These are phyloP conservation scores for Pollenia labialis DNA, from an alignment of 2,888 invertebrate genomes.

Conservation along the genomic window DNA sequence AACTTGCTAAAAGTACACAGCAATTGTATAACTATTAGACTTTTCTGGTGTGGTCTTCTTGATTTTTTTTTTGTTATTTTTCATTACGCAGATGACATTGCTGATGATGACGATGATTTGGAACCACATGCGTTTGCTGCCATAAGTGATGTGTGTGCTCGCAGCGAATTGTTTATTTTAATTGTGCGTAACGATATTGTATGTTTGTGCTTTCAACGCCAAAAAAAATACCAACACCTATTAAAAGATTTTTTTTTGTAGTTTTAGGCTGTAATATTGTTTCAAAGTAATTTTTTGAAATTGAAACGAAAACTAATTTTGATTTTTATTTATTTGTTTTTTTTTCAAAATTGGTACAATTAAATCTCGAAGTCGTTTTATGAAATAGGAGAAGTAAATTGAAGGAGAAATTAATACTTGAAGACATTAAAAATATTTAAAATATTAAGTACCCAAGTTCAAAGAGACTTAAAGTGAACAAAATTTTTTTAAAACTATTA, in stretches of 20 bases:
- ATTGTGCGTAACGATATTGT: constrained; percentile 72
- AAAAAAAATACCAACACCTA: constrained; percentile 13
- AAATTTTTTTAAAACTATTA: no score
- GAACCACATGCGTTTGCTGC: constrained; percentile 18
- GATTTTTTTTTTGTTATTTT: not conserved
- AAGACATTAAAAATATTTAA: no score
- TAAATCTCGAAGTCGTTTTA: not conserved
- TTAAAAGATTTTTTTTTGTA: constrained; percentile 1
- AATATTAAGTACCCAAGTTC: no score
- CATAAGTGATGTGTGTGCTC: constrained; percentile 24
- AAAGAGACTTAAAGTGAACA: no score
- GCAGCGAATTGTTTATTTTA: constrained; percentile 72
- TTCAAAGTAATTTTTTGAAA: constrained; percentile 23
- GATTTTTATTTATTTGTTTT: not conserved
- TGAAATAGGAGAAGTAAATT: not conserved
- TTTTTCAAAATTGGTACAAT: not conserved
- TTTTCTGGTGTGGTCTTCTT: constrained; percentile 36
- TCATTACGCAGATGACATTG: not conserved
- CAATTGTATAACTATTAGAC: not conserved
- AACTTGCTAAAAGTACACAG: not conserved
- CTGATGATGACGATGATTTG: constrained; percentile 17
- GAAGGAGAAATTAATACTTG: no score
- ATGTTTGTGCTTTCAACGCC: constrained; percentile 51
- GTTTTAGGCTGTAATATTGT: constrained; percentile 21
- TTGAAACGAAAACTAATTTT: not conserved